phyloP scores from a whole-genome alignment of 2,797 vertebrate genomes.

The Champsocephalus esox region DNA sequence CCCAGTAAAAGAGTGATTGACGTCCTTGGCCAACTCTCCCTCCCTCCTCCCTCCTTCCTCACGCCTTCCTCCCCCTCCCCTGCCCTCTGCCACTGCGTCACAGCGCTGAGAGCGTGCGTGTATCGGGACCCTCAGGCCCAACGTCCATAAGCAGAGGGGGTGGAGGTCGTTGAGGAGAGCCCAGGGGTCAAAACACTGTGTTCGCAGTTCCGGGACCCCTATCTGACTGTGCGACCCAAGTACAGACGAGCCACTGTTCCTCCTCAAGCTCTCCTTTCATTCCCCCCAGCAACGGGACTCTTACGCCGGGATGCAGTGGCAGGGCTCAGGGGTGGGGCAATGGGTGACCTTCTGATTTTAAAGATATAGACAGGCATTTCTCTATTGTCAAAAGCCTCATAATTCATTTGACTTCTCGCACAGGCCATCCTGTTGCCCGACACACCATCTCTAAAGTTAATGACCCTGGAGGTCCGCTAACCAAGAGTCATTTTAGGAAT shows the following conservation, averaged over 20 bases:
- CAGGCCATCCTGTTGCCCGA: conserved; percentile 52
- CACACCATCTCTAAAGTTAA: conserved; percentile 61
- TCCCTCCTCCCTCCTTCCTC: conserved; percentile 24
- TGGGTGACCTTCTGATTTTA: conserved; percentile 83
- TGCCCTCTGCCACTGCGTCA: conserved; percentile 71
- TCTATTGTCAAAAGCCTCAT: conserved; percentile 68
- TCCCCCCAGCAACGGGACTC: conserved; percentile 63
- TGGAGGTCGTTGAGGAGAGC: conserved; percentile 68
- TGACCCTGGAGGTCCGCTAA: conserved; percentile 77
- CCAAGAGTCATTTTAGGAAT: conserved; percentile 59
- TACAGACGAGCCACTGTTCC: conserved; percentile 85
- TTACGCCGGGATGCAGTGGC: conserved; percentile 51
- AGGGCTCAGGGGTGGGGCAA: conserved; percentile 68
- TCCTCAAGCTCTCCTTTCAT: conserved; percentile 83
- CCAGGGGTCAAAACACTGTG: conserved; percentile 83
- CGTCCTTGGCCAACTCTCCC: conserved; percentile 38
- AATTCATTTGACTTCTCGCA: conserved; percentile 64
- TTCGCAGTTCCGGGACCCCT: conserved; percentile 85
- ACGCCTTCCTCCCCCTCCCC: conserved; percentile 39
- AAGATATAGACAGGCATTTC: conserved; percentile 84
- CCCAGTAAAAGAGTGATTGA: conserved; percentile 64
- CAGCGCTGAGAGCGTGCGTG: conserved; percentile 57
- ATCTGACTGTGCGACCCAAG: conserved; percentile 56
- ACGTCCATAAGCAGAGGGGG: conserved; percentile 72
- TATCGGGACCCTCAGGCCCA: conserved; percentile 62